Percentiles rank a stretch among this genome's conserved stretches.
Evolutionary conservation across 1,140 invertebrate species (phyloP).

Genomic region (Procambarus clarkii): DNA sequence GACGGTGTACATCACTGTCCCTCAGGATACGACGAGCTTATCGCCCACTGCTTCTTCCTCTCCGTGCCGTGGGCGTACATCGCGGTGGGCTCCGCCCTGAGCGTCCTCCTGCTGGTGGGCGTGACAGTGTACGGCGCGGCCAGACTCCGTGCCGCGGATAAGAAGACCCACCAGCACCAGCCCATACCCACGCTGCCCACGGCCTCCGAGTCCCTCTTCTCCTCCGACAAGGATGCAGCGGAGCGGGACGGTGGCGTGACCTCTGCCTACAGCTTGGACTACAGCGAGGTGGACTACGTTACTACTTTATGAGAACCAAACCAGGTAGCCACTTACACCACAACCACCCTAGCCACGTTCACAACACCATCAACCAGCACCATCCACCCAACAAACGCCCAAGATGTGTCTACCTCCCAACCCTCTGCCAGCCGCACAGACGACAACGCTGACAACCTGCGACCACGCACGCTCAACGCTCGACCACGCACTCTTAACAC

Average conservation of each 20-base stretch:
- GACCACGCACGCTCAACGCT: neutral
- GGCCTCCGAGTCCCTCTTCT: conserved; percentile 67
- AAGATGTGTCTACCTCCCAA: conserved; percentile 8
- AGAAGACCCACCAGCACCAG: conserved; percentile 64
- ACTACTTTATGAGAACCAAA: conserved; percentile 70
- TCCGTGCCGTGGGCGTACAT: conserved; percentile 72
- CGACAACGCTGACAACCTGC: neutral
- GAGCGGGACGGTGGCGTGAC: conserved; percentile 65
- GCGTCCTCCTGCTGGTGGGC: conserved; percentile 64
- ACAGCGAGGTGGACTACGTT: conserved; percentile 72
- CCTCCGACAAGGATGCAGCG: conserved; percentile 67
- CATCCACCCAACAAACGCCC: conserved; percentile 3
- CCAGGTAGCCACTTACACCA: conserved; percentile 39
- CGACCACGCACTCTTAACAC: neutral
- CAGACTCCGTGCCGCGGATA: conserved; percentile 60
- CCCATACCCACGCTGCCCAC: conserved; percentile 68
- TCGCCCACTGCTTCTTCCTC: conserved; percentile 76
- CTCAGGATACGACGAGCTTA: conserved; percentile 89
- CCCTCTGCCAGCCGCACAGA: neutral
- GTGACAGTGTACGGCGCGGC: conserved; percentile 70
- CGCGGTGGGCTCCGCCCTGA: conserved; percentile 66
- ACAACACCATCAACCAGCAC: conserved; percentile 16
- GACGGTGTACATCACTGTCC: conserved; percentile 90
- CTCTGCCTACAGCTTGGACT: conserved; percentile 72
- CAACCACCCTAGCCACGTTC: conserved; percentile 14